Base-by-base conservation (phyloP, 2,797 vertebrate species). In the Neosilurus hyrtlii region DNA sequence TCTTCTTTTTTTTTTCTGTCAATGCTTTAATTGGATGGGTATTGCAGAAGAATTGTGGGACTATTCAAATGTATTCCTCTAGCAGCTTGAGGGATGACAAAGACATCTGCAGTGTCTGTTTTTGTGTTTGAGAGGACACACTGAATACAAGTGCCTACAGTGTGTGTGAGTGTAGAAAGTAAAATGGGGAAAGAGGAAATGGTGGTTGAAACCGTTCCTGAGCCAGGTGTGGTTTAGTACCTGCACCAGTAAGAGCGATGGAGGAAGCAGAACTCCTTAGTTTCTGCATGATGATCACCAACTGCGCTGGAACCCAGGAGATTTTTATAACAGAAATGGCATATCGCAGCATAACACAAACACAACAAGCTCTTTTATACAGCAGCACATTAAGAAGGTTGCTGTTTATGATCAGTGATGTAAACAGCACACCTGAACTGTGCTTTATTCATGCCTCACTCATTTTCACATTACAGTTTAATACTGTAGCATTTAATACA, bases 201-300 rank as follows among this genome's bases (percentile, higher is more conserved):
- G 91, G 93, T 94, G 94, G 93, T 91, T 92, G 93, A 94, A 94
- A 94, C 88, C 86, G 90, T 91, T 91, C 86, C 88, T 83, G 3
- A 49, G 63, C 81, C 92, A 92, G 92, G 91, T 92, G 92, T 91
- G 90, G 90, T 91, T 91, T 79, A 83, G 65, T 82, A 62, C 43
- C 43, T 88, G 70, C 72, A 84, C 88, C 85, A 88, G 82, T 78
- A 88, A 86, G 83, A 15, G 80, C 83, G 43, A 82, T 83, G 89
- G 90, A 89, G 91, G 91, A 93, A 92, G 88, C 89, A 92, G 90
- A 92, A 90, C 88, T 84, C 75, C 70, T 81, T 51, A 56, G 30
- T 75, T 83, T 67, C 79, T 49, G 7, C 20, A 10, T 57, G 68
- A 51, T 20, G 26, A 35, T 81, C 24, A 62, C 35, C 57, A 83